Evolutionary conservation across 2,797 vertebrate genomes (phyloP).

Genomic region (Characodon lateralis): DNA sequence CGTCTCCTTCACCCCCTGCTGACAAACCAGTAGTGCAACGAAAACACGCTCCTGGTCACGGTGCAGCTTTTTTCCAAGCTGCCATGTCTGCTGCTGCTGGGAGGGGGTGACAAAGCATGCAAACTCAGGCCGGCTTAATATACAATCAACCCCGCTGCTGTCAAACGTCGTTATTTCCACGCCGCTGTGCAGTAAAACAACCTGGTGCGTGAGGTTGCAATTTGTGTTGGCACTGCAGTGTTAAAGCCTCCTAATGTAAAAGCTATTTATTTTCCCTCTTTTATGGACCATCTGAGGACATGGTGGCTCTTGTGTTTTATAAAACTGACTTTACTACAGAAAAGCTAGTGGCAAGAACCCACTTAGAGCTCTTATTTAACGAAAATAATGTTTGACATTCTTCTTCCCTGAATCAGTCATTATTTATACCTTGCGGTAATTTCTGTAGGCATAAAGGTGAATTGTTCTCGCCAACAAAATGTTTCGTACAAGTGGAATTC

Average conservation of each 20-base stretch:
- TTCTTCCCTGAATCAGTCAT: conserved; percentile 39
- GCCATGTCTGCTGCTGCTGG: conserved; percentile 40
- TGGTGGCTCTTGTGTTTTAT: conserved; percentile 54
- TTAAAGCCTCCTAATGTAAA: conserved; percentile 57
- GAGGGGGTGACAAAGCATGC: conserved; percentile 54
- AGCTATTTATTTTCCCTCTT: conserved; percentile 69
- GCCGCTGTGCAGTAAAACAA: conserved; percentile 39
- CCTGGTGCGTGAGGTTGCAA: conserved; percentile 52
- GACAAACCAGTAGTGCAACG: conserved; percentile 52
- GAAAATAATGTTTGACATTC: conserved; percentile 43
- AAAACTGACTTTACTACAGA: conserved; percentile 60
- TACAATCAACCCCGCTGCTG: conserved; percentile 55
- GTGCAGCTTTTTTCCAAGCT: conserved; percentile 62
- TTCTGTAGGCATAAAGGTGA: conserved; percentile 22
- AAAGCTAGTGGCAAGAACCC: conserved; percentile 45
- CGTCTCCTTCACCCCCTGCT: conserved; percentile 46
- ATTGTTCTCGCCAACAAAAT: conserved; percentile 40
- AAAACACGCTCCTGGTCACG: conserved; percentile 66
- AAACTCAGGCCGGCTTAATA: conserved; percentile 65
- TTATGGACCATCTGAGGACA: conserved; percentile 60
- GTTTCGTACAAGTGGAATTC: conserved; percentile 11
- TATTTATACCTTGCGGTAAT: conserved; percentile 31
- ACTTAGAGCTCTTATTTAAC: conserved; percentile 46
- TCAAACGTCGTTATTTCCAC: conserved; percentile 58
- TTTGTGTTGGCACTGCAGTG: conserved; percentile 47